Evolutionary conservation across 1,140 invertebrate genomes (phyloP).

Genomic region (Macrobrachium nipponense): DNA sequence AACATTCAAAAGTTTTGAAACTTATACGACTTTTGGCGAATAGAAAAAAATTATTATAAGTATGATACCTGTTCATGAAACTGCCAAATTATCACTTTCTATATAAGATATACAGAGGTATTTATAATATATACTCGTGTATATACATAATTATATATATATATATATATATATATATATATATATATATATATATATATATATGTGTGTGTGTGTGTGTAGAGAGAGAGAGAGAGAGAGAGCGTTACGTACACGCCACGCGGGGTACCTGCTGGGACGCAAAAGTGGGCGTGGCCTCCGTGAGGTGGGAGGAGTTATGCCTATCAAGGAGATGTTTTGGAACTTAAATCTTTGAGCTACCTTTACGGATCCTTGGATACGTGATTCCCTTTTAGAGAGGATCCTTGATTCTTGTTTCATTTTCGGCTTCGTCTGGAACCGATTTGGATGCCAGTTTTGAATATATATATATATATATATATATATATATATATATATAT

Average conservation of each 20-base stretch:
- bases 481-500: too few relatives aligned
- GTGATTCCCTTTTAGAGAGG: too few relatives aligned
- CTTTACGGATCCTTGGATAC: neutral
- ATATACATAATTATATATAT: neutral
- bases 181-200: neutral
- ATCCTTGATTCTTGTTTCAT: too few relatives aligned
- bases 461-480: too few relatives aligned
- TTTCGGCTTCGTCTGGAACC: too few relatives aligned
- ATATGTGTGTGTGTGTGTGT: neutral
- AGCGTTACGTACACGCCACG: neutral
- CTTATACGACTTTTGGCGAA: too few relatives aligned
- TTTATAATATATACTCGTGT: neutral
- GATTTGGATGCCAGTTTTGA: too few relatives aligned
- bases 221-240: slow-evolving; percentile 12
- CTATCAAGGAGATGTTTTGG: neutral
- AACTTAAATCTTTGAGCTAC: too few relatives aligned
- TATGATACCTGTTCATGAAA: too few relatives aligned
- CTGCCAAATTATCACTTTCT: too few relatives aligned
- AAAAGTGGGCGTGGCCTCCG: slow-evolving; percentile 3
- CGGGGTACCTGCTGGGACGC: neutral
- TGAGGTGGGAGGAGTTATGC: slow-evolving; percentile 19
- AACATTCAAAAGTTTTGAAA: too few relatives aligned
- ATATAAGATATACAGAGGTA: neutral
- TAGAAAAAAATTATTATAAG: too few relatives aligned
- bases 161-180: neutral